These are phyloP conservation scores for Falco novaeseelandiae DNA, from an alignment of 2,797 vertebrate species.

Conservation along the genomic window DNA sequence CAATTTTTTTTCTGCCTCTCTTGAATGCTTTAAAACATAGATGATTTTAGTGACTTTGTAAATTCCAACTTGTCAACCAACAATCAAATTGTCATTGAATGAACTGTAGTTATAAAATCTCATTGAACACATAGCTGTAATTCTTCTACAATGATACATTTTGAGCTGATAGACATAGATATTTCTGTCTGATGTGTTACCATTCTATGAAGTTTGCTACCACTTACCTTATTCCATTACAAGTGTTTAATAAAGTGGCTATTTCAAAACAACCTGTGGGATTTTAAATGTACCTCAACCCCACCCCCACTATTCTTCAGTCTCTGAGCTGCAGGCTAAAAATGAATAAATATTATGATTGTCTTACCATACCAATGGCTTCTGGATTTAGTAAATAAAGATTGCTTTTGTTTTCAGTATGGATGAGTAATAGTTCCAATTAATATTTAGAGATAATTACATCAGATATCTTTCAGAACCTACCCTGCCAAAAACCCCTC, in stretches of 20 bases:
- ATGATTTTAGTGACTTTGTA: not conserved
- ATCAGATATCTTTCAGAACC: not conserved
- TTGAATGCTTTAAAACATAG: not conserved
- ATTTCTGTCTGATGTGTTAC: not conserved
- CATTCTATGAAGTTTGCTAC: not conserved
- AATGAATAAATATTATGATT: not conserved
- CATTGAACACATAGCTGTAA: not conserved
- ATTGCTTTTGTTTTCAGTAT: not conserved
- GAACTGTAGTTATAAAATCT: not conserved
- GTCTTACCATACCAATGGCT: not conserved
- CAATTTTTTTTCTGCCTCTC: not conserved
- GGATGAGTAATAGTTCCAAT: not conserved
- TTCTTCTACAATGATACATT: not conserved
- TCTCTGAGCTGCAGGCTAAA: not conserved
- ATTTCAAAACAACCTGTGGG: not conserved
- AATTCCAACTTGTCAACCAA: not conserved
- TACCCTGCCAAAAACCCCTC: not conserved
- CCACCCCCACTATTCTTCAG: rapidly evolving
- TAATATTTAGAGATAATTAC: not conserved
- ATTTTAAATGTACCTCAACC: not conserved
- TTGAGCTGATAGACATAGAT: not conserved
- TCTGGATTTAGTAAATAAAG: not conserved
- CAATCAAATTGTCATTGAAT: not conserved
- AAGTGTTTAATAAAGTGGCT: not conserved
- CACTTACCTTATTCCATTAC: not conserved